Evolutionary conservation across 92 coral and sea anemone species (phyloP).

Genomic region (Paramuricea clavata): DNA sequence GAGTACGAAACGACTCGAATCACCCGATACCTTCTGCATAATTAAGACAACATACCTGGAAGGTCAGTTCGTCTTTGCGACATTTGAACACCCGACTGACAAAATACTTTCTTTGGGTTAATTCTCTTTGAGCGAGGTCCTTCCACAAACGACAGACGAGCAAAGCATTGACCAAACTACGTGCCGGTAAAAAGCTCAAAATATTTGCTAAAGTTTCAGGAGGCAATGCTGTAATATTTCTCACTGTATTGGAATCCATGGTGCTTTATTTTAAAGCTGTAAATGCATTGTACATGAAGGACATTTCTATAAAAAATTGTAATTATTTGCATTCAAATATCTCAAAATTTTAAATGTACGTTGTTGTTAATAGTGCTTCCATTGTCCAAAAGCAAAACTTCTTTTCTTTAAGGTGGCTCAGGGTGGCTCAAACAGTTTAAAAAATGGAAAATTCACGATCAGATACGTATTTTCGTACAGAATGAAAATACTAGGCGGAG

Average conservation of each 20-base stretch:
- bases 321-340: no score
- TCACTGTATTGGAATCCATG: neutral
- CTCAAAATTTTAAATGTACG: no score
- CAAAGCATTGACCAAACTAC: slow-evolving; percentile 70
- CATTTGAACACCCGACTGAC: slow-evolving; percentile 16
- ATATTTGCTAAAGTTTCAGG: slow-evolving; percentile 88
- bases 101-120: slow-evolving; percentile 26
- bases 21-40: no score
- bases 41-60: neutral
- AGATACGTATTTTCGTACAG: no score
- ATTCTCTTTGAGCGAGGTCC: slow-evolving; percentile 72
- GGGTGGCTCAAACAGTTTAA: no score
- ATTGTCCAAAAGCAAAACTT: no score
- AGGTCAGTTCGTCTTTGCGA: neutral
- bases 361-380: no score
- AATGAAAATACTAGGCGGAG: no score
- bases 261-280: neutral
- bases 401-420: no score
- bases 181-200: slow-evolving; percentile 85
- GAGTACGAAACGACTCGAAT: no score
- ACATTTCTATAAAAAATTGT: neutral
- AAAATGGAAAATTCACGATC: no score
- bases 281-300: neutral
- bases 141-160: slow-evolving; percentile 96
- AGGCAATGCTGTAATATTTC: slow-evolving; percentile 18